Evolutionary conservation across 2,888 invertebrate genomes (phyloP).

Genomic region (Acholoe squamosa): DNA sequence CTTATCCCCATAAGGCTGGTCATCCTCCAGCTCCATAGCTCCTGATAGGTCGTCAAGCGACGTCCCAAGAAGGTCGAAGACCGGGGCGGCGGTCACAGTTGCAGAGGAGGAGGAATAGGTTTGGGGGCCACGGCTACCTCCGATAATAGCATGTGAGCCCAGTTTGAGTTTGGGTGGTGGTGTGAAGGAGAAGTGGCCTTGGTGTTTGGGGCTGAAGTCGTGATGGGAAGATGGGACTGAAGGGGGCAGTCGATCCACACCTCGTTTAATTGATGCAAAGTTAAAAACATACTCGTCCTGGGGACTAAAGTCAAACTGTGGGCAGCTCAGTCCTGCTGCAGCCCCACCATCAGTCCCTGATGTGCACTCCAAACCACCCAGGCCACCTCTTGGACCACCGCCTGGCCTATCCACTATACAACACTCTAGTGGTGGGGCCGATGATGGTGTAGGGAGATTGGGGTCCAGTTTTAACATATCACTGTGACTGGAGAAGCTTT

Average conservation of each 20-base stretch:
- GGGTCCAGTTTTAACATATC: slow-evolving; percentile 59
- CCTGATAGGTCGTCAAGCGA: slow-evolving; percentile 54
- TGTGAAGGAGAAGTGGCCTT: slow-evolving; percentile 42
- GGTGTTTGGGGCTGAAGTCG: slow-evolving; percentile 37
- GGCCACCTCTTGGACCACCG: background rate
- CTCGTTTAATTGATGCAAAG: slow-evolving; percentile 7
- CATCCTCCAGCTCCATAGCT: slow-evolving; percentile 61
- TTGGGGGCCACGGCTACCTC: background rate
- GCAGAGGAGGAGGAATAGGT: slow-evolving; percentile 20
- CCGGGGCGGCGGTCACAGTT: slow-evolving; percentile 17
- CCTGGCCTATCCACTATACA: background rate
- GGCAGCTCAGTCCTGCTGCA: slow-evolving; percentile 19
- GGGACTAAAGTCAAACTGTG: slow-evolving; percentile 39
- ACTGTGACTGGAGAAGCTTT: slow-evolving; percentile 59
- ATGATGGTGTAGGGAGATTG: slow-evolving; percentile 40
- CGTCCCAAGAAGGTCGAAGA: slow-evolving; percentile 55
- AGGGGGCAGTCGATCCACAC: slow-evolving; percentile 6
- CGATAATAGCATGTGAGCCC: background rate
- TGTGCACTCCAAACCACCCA: background rate
- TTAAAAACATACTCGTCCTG: slow-evolving; percentile 50
- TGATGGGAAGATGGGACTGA: too few relatives aligned
- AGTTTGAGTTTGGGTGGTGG: slow-evolving; percentile 48
- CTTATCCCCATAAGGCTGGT: slow-evolving; percentile 24
- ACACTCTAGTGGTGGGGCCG: slow-evolving; percentile 34
- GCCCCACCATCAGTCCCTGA: slow-evolving; percentile 8